A percentile compares a stretch with the other conserved stretches of the same genome.
phyloP scores from a whole-genome alignment of 30 jellyfish, hydroid and myxozoan species.

The Turritopsis rubra region DNA sequence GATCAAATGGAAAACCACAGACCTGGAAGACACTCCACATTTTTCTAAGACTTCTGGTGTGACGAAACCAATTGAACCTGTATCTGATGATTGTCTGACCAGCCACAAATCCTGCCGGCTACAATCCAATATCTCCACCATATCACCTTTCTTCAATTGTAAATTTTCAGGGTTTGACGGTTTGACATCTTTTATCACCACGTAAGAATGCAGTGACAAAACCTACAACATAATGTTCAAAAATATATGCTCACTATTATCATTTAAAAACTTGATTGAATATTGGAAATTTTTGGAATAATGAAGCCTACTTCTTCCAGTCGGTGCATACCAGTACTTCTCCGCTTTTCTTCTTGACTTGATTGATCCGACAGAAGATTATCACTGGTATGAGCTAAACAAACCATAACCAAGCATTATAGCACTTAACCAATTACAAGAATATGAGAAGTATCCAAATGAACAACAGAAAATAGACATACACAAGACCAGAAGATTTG shows the following conservation, averaged over 20 bases:
- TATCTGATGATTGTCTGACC: slow-evolving; percentile 69
- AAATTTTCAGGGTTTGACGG: slow-evolving; percentile 50
- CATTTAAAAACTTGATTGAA: no score
- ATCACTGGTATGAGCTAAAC: background rate
- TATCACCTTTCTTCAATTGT: slow-evolving; percentile 67
- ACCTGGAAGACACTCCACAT: background rate
- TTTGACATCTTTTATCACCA: slow-evolving; percentile 56
- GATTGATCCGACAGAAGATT: background rate
- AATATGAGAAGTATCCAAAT: no score
- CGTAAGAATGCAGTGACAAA: slow-evolving; percentile 56
- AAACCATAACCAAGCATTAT: background rate
- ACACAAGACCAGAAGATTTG: slow-evolving; percentile 62
- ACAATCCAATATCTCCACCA: slow-evolving; percentile 79
- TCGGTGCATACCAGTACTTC: slow-evolving; percentile 46
- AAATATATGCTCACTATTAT: no score
- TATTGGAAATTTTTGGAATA: background rate
- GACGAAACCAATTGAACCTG: slow-evolving; percentile 76
- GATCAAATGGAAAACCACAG: background rate
- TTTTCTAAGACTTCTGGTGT: slow-evolving; percentile 48
- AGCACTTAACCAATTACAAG: background rate
- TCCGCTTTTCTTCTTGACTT: slow-evolving; percentile 25
- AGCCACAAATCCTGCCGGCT: slow-evolving; percentile 83
- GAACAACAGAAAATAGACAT: slow-evolving; percentile 1
- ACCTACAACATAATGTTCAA: slow-evolving; percentile 31
- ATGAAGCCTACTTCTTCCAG: slow-evolving; percentile 60